Evolutionary conservation across 2,888 invertebrate genomes (phyloP), one percentile per base, ranked within the genome.

Genomic region (Neoitamus cyanurus): DNA sequence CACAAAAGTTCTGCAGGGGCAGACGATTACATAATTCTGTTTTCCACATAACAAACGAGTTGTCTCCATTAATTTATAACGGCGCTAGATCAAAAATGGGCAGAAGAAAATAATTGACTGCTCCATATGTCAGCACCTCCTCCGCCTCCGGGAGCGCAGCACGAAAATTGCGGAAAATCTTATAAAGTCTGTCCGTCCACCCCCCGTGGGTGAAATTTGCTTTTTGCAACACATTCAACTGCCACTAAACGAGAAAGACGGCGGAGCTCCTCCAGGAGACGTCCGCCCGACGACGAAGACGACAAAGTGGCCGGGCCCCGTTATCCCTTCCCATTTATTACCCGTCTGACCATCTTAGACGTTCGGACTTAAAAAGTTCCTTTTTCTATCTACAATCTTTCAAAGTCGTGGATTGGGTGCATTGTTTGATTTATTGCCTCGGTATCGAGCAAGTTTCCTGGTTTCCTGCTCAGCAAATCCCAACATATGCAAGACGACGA

Each of bases 381-480:
- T 75, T 75, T 75, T 75, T 75, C 75, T 75, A 75, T 75, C 75
- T 75, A 28, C 42, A 75, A 75, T 75, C 75, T 75, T 75, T 75
- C 75, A 75, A 75, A 75, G 75, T 46, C 75, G 20, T 37, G 75
- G 42, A 75, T 75, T 75, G 75, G 75, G 34, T 75, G 75, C 75
- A 75, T 75, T 75, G 75, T 75, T 75, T 75, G 75, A 75, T 75
- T 75, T 75, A 75, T 75, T 75, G 75, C 75, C 75, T 42, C 75
- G 42, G 75, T 75, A 42, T 75, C 75, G 37, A 75, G 75, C 25
- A 75, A 75, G 42, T 75, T 75, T 42, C 28, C 25, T 25, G 37
- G 73, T 75, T 75, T 75, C 25, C 42, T 75, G 28, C 42, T 75
- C 42, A 75, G 75, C 75, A 75, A 75, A 73, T 73, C 28, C 75